Conservation (phyloP, 2,797 vertebrate genomes). For the Numenius phaeopus region DNA sequence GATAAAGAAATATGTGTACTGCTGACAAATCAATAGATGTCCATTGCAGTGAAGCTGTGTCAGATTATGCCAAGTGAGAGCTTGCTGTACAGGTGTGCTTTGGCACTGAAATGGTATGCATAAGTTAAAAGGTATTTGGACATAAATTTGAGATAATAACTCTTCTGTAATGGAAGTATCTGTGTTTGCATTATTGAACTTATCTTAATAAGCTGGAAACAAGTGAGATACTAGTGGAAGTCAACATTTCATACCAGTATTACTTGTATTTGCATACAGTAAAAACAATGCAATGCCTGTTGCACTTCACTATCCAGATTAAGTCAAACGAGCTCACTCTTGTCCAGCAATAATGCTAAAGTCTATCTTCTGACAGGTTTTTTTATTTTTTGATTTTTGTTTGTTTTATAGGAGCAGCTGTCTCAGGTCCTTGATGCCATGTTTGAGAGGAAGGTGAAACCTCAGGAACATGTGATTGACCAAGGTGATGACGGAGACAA, state of each 20-base stretch:
- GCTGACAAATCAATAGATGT: neutral
- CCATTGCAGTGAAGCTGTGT: neutral
- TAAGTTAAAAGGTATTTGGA: neutral
- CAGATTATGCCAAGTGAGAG: neutral
- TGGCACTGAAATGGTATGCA: neutral
- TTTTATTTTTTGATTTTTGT: neutral
- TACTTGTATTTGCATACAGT: neutral
- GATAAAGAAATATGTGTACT: neutral
- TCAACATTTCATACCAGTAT: neutral
- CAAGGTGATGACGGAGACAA: constrained; percentile 98
- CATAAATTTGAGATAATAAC: neutral
- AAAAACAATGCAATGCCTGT: neutral
- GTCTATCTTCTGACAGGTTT: neutral
- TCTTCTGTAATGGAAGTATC: neutral
- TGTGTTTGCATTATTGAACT: neutral
- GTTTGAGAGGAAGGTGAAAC: constrained; percentile 93
- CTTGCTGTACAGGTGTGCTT: neutral
- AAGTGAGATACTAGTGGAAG: neutral
- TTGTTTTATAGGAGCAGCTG: constrained; percentile 89
- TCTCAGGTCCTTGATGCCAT: constrained; percentile 98
- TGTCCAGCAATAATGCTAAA: neutral
- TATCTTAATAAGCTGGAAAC: neutral
- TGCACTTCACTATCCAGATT: neutral
- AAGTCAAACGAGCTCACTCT: neutral
- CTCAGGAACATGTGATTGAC: constrained; percentile 95